phyloP scores from a whole-genome alignment of 2,888 invertebrate species.

The Cosmia trapezina region DNA sequence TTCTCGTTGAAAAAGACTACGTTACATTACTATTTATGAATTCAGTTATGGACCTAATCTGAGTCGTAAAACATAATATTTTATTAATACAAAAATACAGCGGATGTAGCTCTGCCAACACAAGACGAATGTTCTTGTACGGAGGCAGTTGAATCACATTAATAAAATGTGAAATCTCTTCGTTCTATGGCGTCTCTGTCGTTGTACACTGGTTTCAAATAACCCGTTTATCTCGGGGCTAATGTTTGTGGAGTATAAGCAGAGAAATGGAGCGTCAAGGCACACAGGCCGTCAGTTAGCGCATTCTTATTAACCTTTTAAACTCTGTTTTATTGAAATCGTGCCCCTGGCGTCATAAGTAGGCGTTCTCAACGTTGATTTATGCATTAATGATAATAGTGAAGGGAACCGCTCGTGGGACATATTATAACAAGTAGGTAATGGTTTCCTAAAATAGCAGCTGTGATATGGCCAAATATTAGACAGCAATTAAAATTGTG shows the following conservation, averaged over 20 bases:
- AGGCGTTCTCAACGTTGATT: slow-evolving; percentile 54
- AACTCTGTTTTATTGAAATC: slow-evolving; percentile 43
- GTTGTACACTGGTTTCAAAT: slow-evolving; percentile 58
- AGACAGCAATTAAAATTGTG: slow-evolving; percentile 44
- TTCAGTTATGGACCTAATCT: slow-evolving; percentile 42
- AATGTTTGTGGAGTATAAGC: slow-evolving; percentile 52
- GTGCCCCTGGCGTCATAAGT: slow-evolving; percentile 45
- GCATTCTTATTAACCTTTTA: slow-evolving; percentile 55
- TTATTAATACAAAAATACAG: slow-evolving; percentile 59
- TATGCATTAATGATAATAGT: slow-evolving; percentile 50
- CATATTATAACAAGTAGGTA: slow-evolving; percentile 16
- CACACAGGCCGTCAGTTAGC: slow-evolving; percentile 39
- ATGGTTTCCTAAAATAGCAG: slow-evolving; percentile 38
- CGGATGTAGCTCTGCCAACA: slow-evolving; percentile 49
- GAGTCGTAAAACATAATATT: slow-evolving; percentile 47
- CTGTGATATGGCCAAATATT: slow-evolving; percentile 20
- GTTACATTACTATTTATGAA: slow-evolving; percentile 44
- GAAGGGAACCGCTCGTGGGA: slow-evolving; percentile 30
- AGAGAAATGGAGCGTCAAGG: slow-evolving; percentile 54
- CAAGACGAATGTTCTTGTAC: slow-evolving; percentile 56
- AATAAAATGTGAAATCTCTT: slow-evolving; percentile 63
- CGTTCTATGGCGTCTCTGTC: slow-evolving; percentile 44
- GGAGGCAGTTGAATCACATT: slow-evolving; percentile 58
- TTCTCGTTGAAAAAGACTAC: slow-evolving; percentile 21
- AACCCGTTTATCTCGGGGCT: slow-evolving; percentile 59